Percentiles rank a stretch among this genome's conserved stretches.
These are phyloP conservation scores for Maconellicoccus hirsutus DNA, from an alignment of 1,140 invertebrate species.

Conservation along the genomic window DNA sequence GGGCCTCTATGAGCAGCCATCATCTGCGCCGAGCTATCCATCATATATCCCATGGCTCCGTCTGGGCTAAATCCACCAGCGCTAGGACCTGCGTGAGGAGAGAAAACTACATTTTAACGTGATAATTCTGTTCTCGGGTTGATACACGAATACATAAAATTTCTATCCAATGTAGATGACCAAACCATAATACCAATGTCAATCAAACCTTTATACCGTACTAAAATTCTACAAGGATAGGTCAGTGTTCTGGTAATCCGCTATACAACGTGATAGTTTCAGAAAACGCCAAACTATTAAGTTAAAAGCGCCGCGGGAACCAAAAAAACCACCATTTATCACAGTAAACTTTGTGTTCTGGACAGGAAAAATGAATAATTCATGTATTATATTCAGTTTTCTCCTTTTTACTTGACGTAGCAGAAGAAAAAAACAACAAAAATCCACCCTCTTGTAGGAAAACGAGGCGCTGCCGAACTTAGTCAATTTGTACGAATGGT, in stretches of 20 bases:
- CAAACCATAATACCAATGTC: neutral
- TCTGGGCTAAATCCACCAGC: conserved; percentile 83
- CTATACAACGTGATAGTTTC: neutral
- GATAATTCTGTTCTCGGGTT: neutral
- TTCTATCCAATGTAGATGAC: neutral
- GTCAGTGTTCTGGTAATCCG: neutral
- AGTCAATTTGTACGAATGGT: conserved; percentile 22
- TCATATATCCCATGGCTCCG: conserved; percentile 89
- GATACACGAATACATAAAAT: neutral
- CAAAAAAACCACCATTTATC: neutral
- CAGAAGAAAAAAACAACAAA: neutral
- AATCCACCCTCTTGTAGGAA: neutral
- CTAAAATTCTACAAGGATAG: neutral
- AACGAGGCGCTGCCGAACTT: neutral
- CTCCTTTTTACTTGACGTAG: neutral
- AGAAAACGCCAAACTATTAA: conserved; percentile 15
- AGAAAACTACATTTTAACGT: conserved; percentile 50
- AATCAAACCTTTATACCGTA: neutral
- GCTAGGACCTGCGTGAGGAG: conserved; percentile 79
- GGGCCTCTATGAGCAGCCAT: conserved; percentile 72
- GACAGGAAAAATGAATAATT: conserved; percentile 21
- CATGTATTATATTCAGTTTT: conserved; percentile 18
- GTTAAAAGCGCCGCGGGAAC: conserved; percentile 9
- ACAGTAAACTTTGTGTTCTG: conserved; percentile 12
- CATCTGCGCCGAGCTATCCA: conserved; percentile 87